phyloP scores from a whole-genome alignment of 2,888 invertebrate genomes.

The Ormyrus rosae region DNA sequence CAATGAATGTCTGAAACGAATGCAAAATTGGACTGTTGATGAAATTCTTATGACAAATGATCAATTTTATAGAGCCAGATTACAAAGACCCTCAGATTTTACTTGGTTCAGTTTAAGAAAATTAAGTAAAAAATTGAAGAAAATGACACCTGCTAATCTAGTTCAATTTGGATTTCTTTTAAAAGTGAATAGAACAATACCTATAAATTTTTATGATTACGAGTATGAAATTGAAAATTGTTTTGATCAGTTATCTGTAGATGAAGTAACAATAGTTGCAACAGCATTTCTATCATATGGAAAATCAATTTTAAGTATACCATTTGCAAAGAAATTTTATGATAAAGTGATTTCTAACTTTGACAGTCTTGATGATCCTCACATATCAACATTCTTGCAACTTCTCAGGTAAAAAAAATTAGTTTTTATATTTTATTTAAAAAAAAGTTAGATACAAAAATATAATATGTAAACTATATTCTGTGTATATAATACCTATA shows the following conservation, averaged over 20 bases:
- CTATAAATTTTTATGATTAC: constrained; percentile 41
- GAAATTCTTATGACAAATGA: constrained; percentile 51
- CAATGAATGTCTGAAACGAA: constrained; percentile 34
- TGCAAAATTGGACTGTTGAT: constrained; percentile 18
- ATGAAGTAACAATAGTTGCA: constrained; percentile 50
- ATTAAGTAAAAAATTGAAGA: constrained; percentile 36
- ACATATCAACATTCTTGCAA: constrained; percentile 13
- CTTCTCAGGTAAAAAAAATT: constrained; percentile 30
- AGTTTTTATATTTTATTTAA: too few species aligned
- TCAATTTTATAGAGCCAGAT: constrained; percentile 27
- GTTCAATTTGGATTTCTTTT: constrained; percentile 50
- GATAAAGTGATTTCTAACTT: constrained; percentile 19
- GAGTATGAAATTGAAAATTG: constrained; percentile 51
- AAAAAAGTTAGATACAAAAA: too few species aligned
- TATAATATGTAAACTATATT: too few species aligned
- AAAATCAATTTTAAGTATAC: constrained; percentile 9
- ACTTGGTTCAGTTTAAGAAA: constrained; percentile 47
- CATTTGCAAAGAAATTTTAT: constrained; percentile 23
- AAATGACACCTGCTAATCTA: constrained; percentile 31
- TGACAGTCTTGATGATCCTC: constrained; percentile 20
- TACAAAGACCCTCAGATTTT: constrained; percentile 18
- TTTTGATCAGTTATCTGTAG: constrained; percentile 38
- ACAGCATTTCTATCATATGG: constrained; percentile 20
- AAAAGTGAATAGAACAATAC: constrained; percentile 16
- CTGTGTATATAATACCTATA: too few species aligned